Evolutionary conservation across 2,888 invertebrate genomes (phyloP).

Genomic region (Polydrusus tereticollis): DNA sequence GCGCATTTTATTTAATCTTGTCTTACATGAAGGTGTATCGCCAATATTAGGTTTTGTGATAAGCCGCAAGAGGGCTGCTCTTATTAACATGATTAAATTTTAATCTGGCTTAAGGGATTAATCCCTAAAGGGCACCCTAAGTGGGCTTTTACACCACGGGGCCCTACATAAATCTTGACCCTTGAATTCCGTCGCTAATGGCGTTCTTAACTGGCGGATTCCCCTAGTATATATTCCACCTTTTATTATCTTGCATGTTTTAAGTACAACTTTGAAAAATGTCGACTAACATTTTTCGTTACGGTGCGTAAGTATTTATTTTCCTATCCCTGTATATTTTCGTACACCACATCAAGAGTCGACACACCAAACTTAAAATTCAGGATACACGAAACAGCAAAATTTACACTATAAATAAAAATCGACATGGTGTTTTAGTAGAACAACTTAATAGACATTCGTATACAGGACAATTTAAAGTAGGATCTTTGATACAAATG

Average conservation of each 20-base stretch:
- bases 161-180: neutral
- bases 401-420: conserved; percentile 20
- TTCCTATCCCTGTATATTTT: conserved; percentile 21
- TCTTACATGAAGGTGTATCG: too few species aligned
- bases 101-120: conserved; percentile 5
- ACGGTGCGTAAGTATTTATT: neutral
- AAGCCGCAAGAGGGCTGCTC: neutral
- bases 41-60: too few species aligned
- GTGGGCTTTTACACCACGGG: neutral
- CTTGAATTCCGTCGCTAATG: neutral
- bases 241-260: conserved; percentile 5
- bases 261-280: neutral
- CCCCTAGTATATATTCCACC: neutral
- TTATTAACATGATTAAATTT: conserved; percentile 16
- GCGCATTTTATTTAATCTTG: too few species aligned
- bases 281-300: neutral
- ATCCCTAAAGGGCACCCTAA: conserved; percentile 1
- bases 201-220: neutral
- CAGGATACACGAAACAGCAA: conserved; percentile 27
- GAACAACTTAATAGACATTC: conserved; percentile 16
- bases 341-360: conserved; percentile 20
- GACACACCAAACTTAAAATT: conserved; percentile 27
- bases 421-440: conserved; percentile 28
- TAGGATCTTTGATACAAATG: neutral
- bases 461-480: conserved; percentile 4